Conservation (phyloP, 2,888 invertebrate species). For the Agrenia bidenticulata region DNA sequence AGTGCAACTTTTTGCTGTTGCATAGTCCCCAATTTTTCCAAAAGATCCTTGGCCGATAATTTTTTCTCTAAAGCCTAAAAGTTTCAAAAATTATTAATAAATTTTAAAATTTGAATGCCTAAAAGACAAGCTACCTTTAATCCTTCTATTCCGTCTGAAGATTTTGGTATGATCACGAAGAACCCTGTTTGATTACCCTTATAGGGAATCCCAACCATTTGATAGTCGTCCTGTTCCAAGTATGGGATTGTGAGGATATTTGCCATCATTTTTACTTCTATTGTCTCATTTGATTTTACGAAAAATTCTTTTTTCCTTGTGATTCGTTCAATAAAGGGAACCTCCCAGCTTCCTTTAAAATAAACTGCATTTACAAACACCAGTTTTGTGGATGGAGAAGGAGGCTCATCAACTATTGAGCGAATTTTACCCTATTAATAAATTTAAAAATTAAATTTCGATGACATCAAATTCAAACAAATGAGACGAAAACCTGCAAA, state of each 20-base stretch:
- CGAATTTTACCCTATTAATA: conserved; percentile 62
- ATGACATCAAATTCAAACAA: conserved; percentile 1
- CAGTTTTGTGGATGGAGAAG: conserved; percentile 62
- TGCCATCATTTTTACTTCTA: conserved; percentile 67
- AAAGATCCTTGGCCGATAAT: conserved; percentile 15
- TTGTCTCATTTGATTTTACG: conserved; percentile 53
- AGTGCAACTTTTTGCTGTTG: conserved; percentile 43
- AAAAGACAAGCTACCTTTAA: not conserved
- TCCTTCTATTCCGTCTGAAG: conserved; percentile 57
- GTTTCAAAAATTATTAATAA: conserved; percentile 4
- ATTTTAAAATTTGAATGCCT: too few relatives aligned
- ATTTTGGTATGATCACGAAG: conserved; percentile 67
- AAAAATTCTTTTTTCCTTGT: conserved; percentile 64
- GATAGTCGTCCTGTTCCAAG: conserved; percentile 61
- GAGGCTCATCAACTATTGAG: conserved; percentile 61
- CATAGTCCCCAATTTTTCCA: conserved; percentile 27
- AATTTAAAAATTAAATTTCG: too few relatives aligned
- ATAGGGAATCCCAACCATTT: conserved; percentile 71
- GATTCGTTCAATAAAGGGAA: conserved; percentile 62
- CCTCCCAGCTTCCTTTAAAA: conserved; percentile 71
- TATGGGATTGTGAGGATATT: conserved; percentile 66
- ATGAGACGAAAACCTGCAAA: not conserved
- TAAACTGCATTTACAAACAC: conserved; percentile 70
- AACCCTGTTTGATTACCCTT: conserved; percentile 65
- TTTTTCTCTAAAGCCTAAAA: conserved; percentile 31